Conservation (phyloP, 2,113 vertebrate genomes). For the Tringa solitaria region DNA sequence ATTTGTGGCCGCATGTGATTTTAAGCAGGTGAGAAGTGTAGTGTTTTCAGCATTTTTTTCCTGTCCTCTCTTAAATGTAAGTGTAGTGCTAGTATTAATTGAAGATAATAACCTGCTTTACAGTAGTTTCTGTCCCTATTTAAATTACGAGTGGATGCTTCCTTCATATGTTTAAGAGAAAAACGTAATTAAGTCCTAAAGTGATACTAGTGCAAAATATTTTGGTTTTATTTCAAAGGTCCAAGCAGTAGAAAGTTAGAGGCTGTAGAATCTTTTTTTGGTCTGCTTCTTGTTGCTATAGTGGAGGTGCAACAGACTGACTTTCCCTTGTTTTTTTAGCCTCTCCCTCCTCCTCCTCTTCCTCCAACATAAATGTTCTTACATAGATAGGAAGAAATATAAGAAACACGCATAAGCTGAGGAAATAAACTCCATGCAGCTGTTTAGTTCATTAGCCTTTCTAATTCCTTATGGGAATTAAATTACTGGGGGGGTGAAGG, state of each 20-base stretch:
- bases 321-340: not conserved
- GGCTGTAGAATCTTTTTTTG: not conserved
- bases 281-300: not conserved
- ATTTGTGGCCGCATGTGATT: not conserved
- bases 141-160: not conserved
- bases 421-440: not conserved
- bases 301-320: not conserved
- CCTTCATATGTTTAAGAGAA: not conserved
- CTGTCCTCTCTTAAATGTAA: not conserved
- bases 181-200: not conserved
- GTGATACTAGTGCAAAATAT: not conserved
- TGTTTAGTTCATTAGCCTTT: slow-evolving; percentile 25
- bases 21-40: not conserved
- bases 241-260: not conserved
- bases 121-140: not conserved
- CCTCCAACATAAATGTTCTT: not conserved
- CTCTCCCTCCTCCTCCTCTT: not conserved
- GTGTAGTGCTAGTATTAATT: not conserved
- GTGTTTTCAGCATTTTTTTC: not conserved
- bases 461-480: not conserved
- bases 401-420: not conserved
- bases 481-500: not conserved
- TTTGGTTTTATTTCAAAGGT: not conserved
- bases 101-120: not conserved
- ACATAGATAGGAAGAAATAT: not conserved